These are phyloP conservation scores for Gonocerus acuteangulatus DNA, from an alignment of 2,888 invertebrate genomes.

Conservation along the genomic window DNA sequence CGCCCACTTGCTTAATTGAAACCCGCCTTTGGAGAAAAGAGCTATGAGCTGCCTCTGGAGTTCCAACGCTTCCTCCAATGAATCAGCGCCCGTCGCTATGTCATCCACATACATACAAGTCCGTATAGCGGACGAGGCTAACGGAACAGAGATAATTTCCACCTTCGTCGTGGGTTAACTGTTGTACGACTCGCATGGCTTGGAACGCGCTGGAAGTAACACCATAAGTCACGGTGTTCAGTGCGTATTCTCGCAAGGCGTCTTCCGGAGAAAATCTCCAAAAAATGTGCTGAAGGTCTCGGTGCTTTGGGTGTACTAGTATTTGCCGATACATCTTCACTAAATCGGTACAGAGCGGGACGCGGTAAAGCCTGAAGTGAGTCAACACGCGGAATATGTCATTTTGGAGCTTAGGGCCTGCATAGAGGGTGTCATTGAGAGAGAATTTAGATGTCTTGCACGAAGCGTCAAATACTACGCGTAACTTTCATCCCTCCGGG, in stretches of 20 bases:
- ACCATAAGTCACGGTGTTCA: conserved; percentile 38
- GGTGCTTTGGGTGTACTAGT: conserved; percentile 13
- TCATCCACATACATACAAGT: conserved; percentile 39
- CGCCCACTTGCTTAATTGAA: conserved; percentile 38
- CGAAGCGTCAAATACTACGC: conserved; percentile 39
- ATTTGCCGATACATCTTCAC: background rate
- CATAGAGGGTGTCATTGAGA: conserved; percentile 25
- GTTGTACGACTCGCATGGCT: conserved; percentile 35
- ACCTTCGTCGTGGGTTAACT: conserved; percentile 33
- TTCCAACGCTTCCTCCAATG: conserved; percentile 30
- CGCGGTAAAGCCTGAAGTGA: conserved; percentile 15
- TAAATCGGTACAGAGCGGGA: background rate
- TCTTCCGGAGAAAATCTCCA: conserved; percentile 34
- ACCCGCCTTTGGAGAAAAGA: conserved; percentile 31
- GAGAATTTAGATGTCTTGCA: conserved; percentile 4
- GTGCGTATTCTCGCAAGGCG: conserved; percentile 33
- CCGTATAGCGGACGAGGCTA: conserved; percentile 15
- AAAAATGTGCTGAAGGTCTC: conserved; percentile 37
- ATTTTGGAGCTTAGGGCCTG: conserved; percentile 41
- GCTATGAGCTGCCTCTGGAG: conserved; percentile 33
- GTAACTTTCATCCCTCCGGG: conserved; percentile 39
- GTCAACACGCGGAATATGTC: conserved; percentile 39
- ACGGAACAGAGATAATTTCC: conserved; percentile 33
- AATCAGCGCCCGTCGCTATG: conserved; percentile 33
- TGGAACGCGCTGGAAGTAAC: conserved; percentile 36